A percentile compares a stretch with the other conserved stretches of the same genome.
These are phyloP conservation scores for Percina caprodes DNA, from an alignment of 2,113 vertebrate genomes.

Conservation along the genomic window DNA sequence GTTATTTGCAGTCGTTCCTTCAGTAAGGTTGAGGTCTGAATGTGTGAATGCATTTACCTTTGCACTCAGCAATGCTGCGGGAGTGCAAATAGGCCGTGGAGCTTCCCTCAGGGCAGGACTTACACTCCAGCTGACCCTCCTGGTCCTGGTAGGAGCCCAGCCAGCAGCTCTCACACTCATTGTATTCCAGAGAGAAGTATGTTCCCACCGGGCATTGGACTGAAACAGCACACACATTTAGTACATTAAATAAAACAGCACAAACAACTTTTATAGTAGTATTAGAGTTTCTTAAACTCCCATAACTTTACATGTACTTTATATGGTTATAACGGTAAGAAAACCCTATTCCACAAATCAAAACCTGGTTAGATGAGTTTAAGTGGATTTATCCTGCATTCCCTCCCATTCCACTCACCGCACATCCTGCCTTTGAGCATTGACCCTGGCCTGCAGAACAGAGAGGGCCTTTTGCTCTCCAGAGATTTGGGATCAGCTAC, in stretches of 20 bases:
- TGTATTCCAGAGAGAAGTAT: constrained; percentile 91
- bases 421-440: constrained; percentile 95
- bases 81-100: constrained; percentile 95
- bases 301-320: not conserved
- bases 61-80: constrained; percentile 91
- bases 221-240: constrained; percentile 65
- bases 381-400: not conserved
- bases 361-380: not conserved
- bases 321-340: not conserved
- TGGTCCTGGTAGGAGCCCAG: constrained; percentile 94
- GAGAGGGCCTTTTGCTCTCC: constrained; percentile 89
- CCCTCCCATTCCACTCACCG: constrained; percentile 84
- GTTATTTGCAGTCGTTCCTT: not conserved
- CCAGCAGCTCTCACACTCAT: constrained; percentile 94
- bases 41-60: constrained; percentile 82
- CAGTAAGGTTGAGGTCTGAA: not conserved
- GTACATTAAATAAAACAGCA: not conserved
- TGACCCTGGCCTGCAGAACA: constrained; percentile 95
- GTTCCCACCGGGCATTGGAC: constrained; percentile 97
- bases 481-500: constrained; percentile 93
- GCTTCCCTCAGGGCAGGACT: constrained; percentile 90
- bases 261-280: not conserved
- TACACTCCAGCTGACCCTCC: constrained; percentile 95
- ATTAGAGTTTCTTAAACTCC: not conserved
- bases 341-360: not conserved